Conservation (phyloP, 2,888 invertebrate genomes). For the Meghimatium bilineatum region DNA sequence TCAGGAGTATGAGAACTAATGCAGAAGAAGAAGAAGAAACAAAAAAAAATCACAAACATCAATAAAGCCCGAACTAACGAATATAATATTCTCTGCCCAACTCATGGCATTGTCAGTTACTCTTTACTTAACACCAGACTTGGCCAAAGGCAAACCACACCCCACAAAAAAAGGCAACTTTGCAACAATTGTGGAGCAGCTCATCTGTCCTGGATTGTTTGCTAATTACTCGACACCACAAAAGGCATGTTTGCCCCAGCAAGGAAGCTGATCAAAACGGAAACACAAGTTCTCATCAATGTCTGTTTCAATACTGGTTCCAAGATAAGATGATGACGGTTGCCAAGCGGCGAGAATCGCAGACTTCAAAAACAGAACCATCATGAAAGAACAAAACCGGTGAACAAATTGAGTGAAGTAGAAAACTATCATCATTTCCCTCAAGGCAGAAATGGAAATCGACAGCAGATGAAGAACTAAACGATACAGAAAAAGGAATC, state of each 20-base stretch:
- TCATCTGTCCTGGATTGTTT: conserved; percentile 23
- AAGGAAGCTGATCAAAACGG: conserved; percentile 7
- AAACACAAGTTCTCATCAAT: conserved; percentile 17
- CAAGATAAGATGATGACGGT: conserved; percentile 6
- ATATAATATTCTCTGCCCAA: neutral
- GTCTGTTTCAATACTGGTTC: neutral
- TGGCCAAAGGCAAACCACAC: neutral
- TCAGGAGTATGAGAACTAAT: too few species aligned
- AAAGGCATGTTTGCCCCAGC: conserved; percentile 40
- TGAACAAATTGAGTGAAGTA: neutral
- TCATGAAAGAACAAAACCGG: neutral
- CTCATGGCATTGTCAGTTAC: neutral
- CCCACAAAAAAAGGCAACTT: neutral
- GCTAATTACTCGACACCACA: conserved; percentile 35
- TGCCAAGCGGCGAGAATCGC: neutral
- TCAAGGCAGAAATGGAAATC: conserved; percentile 10
- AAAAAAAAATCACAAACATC: neutral
- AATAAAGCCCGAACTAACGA: neutral
- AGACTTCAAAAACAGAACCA: conserved; percentile 10
- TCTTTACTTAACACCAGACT: conserved; percentile 4
- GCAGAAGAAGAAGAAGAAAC: too few species aligned
- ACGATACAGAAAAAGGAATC: neutral
- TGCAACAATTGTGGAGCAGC: conserved; percentile 24
- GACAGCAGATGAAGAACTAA: conserved; percentile 9
- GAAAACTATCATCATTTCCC: neutral